phyloP scores from a whole-genome alignment of 2,113 vertebrate genomes.

The Raja brachyura region DNA sequence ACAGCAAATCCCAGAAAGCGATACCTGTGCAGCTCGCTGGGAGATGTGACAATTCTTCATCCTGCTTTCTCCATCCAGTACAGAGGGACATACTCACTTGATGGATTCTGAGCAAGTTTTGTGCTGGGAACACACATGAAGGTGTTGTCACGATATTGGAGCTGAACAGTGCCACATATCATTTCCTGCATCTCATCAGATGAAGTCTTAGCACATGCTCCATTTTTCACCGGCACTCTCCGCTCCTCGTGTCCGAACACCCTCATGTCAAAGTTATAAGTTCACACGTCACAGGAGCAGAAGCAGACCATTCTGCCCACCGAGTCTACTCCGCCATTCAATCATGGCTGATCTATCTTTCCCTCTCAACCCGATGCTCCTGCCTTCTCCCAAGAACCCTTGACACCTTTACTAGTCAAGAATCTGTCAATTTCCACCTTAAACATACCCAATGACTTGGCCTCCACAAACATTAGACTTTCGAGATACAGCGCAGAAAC shows the following conservation, averaged over 20 bases:
- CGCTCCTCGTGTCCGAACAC: background rate
- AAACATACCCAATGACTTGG: no score
- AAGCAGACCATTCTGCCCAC: no score
- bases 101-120: conserved; percentile 24
- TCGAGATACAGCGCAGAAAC: no score
- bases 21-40: background rate
- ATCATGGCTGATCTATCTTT: no score
- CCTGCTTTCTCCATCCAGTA: background rate
- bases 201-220: background rate
- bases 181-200: background rate
- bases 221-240: background rate
- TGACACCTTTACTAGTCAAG: no score
- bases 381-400: no score
- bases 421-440: no score
- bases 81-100: background rate
- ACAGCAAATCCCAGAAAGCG: conserved; percentile 27
- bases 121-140: conserved; percentile 13
- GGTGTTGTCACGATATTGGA: conserved; percentile 20
- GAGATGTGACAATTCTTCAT: conserved; percentile 4
- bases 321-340: no score
- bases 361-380: no score
- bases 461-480: no score
- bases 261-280: background rate
- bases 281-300: no score
- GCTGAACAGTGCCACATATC: background rate